A percentile compares a stretch with the other conserved stretches of the same genome.
Evolutionary conservation across 2,888 invertebrate species (phyloP).

Genomic region (Cheilosia scutellata): DNA sequence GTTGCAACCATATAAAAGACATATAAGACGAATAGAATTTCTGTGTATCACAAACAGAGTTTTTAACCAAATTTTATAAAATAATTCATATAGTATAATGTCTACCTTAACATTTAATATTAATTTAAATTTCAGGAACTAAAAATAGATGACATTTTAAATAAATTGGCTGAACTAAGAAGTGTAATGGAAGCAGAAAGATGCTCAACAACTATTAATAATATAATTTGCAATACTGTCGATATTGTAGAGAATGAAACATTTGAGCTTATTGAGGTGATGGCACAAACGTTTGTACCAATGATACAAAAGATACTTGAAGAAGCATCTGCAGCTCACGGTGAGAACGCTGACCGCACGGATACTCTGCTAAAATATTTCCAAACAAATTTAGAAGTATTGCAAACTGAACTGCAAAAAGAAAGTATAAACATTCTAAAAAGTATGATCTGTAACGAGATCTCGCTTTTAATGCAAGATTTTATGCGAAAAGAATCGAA

Average conservation of each 20-base stretch:
- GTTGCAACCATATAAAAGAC: too few species aligned
- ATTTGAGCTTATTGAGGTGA: conserved; percentile 5
- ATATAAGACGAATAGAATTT: too few species aligned
- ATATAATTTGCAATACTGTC: conserved; percentile 19
- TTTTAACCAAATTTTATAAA: too few species aligned
- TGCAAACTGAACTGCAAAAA: conserved; percentile 7
- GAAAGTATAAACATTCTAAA: neutral
- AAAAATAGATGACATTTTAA: conserved; percentile 9
- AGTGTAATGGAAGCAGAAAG: conserved; percentile 22
- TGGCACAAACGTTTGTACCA: neutral
- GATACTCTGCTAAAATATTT: neutral
- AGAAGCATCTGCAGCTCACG: neutral
- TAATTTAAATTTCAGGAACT: conserved; percentile 21
- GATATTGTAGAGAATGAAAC: conserved; percentile 21
- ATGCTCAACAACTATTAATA: conserved; percentile 24
- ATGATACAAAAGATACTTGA: neutral
- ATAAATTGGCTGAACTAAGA: conserved; percentile 7
- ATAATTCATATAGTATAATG: too few species aligned
- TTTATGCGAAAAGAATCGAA: conserved; percentile 1
- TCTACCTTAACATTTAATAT: too few species aligned
- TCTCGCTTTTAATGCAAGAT: neutral
- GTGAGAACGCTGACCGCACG: neutral
- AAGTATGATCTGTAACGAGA: neutral
- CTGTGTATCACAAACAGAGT: too few species aligned
- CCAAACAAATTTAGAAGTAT: neutral